phyloP scores from a whole-genome alignment of 2,113 vertebrate genomes.

The Leiothrix lutea region DNA sequence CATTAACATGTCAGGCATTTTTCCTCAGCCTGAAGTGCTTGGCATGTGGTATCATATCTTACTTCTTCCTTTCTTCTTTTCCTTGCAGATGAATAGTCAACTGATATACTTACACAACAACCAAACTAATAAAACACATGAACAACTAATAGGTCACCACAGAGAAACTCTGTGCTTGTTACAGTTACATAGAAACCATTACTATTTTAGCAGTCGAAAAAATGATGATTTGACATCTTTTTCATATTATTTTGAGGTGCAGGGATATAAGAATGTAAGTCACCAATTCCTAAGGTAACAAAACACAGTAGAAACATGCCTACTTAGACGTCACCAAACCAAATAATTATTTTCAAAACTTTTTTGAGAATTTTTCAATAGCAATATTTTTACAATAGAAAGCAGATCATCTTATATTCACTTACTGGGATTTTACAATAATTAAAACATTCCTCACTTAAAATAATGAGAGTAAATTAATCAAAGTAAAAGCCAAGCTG shows the following conservation, averaged over 20 bases:
- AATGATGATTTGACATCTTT: background rate
- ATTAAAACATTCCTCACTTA: background rate
- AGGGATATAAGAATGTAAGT: background rate
- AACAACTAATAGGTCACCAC: background rate
- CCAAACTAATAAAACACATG: background rate
- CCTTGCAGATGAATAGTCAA: background rate
- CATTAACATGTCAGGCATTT: background rate
- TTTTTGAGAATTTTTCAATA: background rate
- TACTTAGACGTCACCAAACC: background rate
- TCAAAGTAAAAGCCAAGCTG: background rate
- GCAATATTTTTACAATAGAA: background rate
- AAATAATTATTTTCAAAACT: background rate
- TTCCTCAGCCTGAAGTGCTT: background rate
- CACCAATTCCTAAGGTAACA: background rate
- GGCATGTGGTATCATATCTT: background rate
- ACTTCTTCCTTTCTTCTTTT: background rate
- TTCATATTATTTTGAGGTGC: background rate
- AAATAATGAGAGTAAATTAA: background rate
- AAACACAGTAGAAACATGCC: background rate
- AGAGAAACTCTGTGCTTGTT: background rate
- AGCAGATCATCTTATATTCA: background rate
- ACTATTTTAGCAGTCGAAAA: background rate
- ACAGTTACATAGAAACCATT: background rate
- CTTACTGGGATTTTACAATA: background rate
- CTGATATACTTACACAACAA: background rate